These are phyloP conservation scores for Orchesella flavescens DNA, from an alignment of 2,888 invertebrate genomes.

Conservation along the genomic window DNA sequence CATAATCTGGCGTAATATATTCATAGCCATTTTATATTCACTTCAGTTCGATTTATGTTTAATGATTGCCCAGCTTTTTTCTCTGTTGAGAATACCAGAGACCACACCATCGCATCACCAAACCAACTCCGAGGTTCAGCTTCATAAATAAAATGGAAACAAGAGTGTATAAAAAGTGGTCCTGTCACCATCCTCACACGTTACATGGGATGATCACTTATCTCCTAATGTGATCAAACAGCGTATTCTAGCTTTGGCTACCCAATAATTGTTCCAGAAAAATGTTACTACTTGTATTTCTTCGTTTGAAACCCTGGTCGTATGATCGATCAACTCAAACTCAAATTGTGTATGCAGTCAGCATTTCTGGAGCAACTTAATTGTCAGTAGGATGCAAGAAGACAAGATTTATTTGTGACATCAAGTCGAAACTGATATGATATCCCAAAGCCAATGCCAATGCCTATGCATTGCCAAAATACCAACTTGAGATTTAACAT, in stretches of 20 bases:
- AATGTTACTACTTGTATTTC: neutral
- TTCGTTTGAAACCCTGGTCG: no score
- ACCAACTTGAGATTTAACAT: slow-evolving; percentile 8
- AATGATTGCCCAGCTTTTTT: no score
- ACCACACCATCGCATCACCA: no score
- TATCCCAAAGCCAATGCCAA: neutral
- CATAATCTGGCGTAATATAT: no score
- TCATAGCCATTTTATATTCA: no score
- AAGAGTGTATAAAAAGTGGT: slow-evolving; percentile 47
- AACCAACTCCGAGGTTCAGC: slow-evolving; percentile 22
- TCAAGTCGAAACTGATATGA: neutral
- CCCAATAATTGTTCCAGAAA: slow-evolving; percentile 52
- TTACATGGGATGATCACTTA: slow-evolving; percentile 41
- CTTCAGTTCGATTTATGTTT: no score
- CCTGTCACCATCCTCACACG: slow-evolving; percentile 54
- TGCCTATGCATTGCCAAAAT: slow-evolving; percentile 5
- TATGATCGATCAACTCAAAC: no score
- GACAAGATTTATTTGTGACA: slow-evolving; percentile 22
- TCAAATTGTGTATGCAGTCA: no score
- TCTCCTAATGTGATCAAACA: slow-evolving; percentile 51
- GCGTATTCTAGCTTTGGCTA: slow-evolving; percentile 10
- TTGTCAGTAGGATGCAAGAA: neutral
- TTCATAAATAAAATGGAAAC: slow-evolving; percentile 42
- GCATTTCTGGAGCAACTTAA: neutral
- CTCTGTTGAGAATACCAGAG: no score